Percentiles rank a stretch among this genome's conserved stretches.
These are phyloP conservation scores for Andrena praecox DNA, from an alignment of 2,888 invertebrate genomes.

Conservation along the genomic window DNA sequence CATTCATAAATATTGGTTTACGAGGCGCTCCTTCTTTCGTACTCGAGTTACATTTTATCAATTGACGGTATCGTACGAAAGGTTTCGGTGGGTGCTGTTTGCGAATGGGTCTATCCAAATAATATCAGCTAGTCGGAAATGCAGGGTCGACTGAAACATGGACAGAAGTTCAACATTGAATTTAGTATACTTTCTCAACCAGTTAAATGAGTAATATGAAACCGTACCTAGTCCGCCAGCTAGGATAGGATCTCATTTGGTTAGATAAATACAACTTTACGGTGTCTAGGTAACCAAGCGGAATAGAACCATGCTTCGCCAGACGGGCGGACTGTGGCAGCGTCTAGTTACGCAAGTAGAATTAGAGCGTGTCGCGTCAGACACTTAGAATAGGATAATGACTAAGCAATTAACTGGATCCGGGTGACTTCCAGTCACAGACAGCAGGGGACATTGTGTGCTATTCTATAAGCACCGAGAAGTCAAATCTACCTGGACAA, in stretches of 20 bases:
- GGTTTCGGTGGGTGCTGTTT: not conserved
- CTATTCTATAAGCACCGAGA: slow-evolving; percentile 9
- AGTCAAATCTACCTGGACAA: not conserved
- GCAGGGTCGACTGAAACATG: not conserved
- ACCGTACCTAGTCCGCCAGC: not conserved
- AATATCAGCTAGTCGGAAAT: not conserved
- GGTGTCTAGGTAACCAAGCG: not conserved
- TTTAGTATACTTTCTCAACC: not conserved
- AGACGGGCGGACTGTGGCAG: not conserved
- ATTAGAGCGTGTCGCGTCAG: not conserved
- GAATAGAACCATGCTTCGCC: slow-evolving; percentile 1
- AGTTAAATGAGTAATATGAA: not conserved
- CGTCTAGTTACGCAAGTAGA: not conserved
- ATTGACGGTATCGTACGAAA: not conserved
- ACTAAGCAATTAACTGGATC: slow-evolving; percentile 20
- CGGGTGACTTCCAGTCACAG: not conserved
- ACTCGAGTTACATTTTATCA: slow-evolving; percentile 21
- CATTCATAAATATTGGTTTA: slow-evolving; percentile 48
- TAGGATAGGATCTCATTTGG: not conserved
- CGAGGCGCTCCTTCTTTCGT: not conserved
- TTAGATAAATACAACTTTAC: not conserved
- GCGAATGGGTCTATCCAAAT: not conserved
- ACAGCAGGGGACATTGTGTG: not conserved
- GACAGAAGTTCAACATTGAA: not conserved
- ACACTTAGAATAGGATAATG: slow-evolving; percentile 30